phyloP scores from a whole-genome alignment of 2,888 invertebrate species.

The Macrophya annulata region DNA sequence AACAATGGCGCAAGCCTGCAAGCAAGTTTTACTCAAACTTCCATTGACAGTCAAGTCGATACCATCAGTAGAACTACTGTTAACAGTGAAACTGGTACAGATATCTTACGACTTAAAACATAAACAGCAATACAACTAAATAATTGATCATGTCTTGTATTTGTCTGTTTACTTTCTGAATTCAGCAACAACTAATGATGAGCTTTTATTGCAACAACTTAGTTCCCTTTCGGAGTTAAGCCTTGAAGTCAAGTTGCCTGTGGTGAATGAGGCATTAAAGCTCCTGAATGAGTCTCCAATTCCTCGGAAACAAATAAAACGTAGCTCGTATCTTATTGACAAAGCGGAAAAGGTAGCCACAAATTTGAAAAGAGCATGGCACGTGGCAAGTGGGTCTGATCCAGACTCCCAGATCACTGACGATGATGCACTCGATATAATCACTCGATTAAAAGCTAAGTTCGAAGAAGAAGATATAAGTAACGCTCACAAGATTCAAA shows the following conservation, averaged over 20 bases:
- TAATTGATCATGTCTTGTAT: conserved; percentile 32
- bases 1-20: not conserved
- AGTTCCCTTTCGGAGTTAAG: not conserved
- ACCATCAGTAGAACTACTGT: not conserved
- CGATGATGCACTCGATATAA: conserved; percentile 52
- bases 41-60: not conserved
- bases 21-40: not conserved
- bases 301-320: not conserved
- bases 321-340: not conserved
- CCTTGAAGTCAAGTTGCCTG: not conserved
- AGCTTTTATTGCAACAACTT: not conserved
- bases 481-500: conserved; percentile 37
- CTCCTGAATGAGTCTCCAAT: not conserved
- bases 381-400: not conserved
- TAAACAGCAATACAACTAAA: conserved; percentile 39
- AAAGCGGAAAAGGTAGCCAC: not conserved
- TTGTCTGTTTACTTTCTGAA: not conserved
- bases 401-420: conserved; percentile 19
- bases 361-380: not conserved
- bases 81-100: not conserved
- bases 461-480: conserved; percentile 30
- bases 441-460: conserved; percentile 50
- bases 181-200: not conserved
- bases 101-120: not conserved
- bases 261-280: not conserved